Evolutionary conservation across 2,113 vertebrate species (phyloP).

Genomic region (Ptyas mucosa): DNA sequence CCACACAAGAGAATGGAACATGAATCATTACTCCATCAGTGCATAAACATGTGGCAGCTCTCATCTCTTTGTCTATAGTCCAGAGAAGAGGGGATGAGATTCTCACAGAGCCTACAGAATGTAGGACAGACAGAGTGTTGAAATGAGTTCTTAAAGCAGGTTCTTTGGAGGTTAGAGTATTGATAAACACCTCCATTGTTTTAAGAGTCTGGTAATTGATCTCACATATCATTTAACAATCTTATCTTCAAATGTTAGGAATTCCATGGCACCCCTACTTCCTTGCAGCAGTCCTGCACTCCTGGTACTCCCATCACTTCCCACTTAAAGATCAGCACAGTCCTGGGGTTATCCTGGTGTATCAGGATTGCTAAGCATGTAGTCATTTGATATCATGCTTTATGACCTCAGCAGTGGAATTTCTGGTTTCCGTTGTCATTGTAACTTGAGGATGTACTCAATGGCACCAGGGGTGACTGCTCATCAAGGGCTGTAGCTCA

Average conservation of each 20-base stretch:
- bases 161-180: background rate
- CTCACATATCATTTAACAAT: background rate
- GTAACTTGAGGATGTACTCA: background rate
- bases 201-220: background rate
- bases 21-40: background rate
- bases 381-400: background rate
- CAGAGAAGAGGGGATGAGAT: background rate
- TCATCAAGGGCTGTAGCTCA: background rate
- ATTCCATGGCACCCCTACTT: background rate
- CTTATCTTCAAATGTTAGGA: background rate
- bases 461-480: background rate
- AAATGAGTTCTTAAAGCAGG: background rate
- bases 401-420: background rate
- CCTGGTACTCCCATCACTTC: background rate
- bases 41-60: background rate
- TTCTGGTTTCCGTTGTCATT: background rate
- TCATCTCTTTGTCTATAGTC: background rate
- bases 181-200: background rate
- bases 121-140: background rate
- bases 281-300: background rate
- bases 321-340: background rate
- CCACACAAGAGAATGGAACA: background rate
- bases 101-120: background rate
- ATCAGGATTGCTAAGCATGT: background rate
- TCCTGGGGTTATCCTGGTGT: background rate